A percentile compares a stretch with the other conserved stretches of the same genome.
Conservation (phyloP, 2,113 vertebrate species). For the Callipepla squamata region DNA sequence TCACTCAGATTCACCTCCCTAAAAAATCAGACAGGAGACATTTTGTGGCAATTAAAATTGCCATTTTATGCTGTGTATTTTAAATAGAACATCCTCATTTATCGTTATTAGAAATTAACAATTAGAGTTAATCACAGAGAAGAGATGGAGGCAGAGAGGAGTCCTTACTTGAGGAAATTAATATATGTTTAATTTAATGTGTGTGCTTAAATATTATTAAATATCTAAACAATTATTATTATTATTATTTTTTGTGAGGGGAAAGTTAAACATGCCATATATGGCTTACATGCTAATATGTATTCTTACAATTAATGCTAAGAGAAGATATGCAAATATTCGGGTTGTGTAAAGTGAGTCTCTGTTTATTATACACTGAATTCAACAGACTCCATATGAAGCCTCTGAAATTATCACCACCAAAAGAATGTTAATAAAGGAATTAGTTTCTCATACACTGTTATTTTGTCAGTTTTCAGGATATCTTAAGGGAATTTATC, state of each 20-base stretch:
- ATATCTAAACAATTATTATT: background rate
- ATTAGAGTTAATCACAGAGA: background rate
- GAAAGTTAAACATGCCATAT: background rate
- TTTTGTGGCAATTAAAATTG: background rate
- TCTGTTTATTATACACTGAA: background rate
- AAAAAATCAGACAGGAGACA: background rate
- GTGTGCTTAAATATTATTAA: background rate
- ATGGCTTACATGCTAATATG: background rate
- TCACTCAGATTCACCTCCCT: background rate
- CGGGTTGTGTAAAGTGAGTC: conserved; percentile 26
- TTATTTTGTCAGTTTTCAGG: background rate
- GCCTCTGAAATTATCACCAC: background rate
- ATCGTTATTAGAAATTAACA: background rate
- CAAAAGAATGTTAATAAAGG: background rate
- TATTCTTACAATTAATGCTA: conserved; percentile 10
- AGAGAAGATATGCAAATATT: background rate
- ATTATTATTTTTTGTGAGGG: background rate
- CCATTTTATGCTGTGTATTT: background rate
- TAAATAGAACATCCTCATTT: background rate
- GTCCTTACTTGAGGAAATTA: background rate
- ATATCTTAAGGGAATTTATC: background rate
- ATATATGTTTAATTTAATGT: background rate
- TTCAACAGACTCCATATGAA: background rate
- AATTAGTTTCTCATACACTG: background rate
- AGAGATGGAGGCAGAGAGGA: background rate